phyloP scores from a whole-genome alignment of 2,797 vertebrate species.

The Acanthiza pusilla region DNA sequence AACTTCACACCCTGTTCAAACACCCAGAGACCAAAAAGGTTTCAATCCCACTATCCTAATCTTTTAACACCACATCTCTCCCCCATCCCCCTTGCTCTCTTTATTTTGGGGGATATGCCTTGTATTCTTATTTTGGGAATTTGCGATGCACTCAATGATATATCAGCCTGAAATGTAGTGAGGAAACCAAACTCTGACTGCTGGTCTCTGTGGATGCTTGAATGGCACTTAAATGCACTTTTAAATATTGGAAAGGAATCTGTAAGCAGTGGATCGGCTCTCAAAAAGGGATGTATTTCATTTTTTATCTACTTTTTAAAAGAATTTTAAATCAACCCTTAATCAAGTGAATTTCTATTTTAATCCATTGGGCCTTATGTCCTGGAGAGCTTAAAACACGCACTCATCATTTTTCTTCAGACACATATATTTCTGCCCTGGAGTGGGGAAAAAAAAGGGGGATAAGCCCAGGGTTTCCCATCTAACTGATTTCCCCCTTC shows the following conservation, averaged over 20 bases:
- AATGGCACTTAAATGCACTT: background rate
- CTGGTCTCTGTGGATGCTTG: background rate
- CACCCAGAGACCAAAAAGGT: background rate
- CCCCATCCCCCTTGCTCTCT: fast-evolving
- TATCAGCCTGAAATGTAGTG: background rate
- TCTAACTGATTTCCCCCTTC: background rate
- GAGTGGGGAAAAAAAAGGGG: background rate
- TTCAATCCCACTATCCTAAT: background rate
- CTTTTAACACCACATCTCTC: background rate
- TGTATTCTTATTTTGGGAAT: background rate
- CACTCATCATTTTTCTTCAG: background rate
- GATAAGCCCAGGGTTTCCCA: background rate
- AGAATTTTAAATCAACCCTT: background rate
- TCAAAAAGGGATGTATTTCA: background rate
- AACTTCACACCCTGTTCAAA: background rate
- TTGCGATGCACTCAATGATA: background rate
- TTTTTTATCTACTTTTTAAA: background rate
- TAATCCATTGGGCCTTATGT: background rate
- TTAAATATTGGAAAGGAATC: background rate
- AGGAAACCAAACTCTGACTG: background rate
- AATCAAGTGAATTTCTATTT: background rate
- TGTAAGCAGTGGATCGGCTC: background rate
- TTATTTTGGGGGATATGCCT: background rate
- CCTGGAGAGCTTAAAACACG: background rate
- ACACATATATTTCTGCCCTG: background rate